Evolutionary conservation across 2,113 vertebrate genomes (phyloP).

Genomic region (Neopipo cinnamomea): DNA sequence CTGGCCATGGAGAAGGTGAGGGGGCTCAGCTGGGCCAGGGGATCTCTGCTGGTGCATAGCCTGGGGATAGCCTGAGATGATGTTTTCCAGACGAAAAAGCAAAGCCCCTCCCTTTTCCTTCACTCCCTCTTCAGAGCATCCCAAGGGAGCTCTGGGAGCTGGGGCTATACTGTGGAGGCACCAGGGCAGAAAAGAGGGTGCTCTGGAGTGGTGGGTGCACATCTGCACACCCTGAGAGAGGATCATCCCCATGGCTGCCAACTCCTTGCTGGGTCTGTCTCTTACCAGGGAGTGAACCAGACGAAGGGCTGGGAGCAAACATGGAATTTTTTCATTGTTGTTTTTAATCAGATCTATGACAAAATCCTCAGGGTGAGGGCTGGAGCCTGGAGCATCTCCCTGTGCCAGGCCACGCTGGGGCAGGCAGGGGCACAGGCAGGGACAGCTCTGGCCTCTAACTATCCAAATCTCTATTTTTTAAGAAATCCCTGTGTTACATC

Average conservation of each 20-base stretch:
- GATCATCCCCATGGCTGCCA: not conserved
- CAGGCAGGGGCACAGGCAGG: not conserved
- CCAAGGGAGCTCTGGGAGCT: accelerated
- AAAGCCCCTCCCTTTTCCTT: not conserved
- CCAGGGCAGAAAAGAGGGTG: not conserved
- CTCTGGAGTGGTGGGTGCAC: not conserved
- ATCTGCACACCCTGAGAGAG: accelerated
- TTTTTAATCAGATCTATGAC: not conserved
- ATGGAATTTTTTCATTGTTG: accelerated
- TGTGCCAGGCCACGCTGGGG: not conserved
- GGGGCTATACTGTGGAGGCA: not conserved
- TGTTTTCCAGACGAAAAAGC: not conserved
- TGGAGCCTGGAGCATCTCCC: not conserved
- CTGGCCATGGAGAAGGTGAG: accelerated
- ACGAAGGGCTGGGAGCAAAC: not conserved
- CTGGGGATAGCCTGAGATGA: too few relatives aligned
- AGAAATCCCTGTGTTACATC: not conserved
- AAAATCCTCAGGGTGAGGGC: not conserved
- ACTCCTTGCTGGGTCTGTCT: not conserved
- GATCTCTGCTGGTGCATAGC: not conserved
- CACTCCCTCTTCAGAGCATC: accelerated
- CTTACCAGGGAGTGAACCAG: accelerated
- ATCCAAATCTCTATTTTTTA: not conserved
- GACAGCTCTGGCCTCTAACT: not conserved
- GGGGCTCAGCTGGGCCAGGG: not conserved